Base-by-base conservation (phyloP, 1,140 invertebrate species). In the Oscheius sp. region DNA sequence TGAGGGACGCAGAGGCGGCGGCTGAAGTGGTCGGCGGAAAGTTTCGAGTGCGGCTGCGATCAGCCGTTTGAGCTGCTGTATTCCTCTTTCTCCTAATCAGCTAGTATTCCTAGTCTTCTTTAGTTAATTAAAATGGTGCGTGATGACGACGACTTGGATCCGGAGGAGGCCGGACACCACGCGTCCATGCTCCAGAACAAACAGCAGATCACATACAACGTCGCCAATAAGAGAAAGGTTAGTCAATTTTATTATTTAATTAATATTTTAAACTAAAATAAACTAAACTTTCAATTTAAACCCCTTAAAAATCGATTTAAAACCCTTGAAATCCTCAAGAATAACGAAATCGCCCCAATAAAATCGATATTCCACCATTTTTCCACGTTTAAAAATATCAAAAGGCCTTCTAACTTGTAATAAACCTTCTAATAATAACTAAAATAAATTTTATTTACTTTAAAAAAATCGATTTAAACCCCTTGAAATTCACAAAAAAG, bases 171-270 rank as follows among this genome's bases (percentile, higher is more conserved):
- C 32, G 34, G 42, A 26, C 29, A 42, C 42, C 35, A 63, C 42
- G 70, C 70, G 2, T 42, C 36, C 3, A 73, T 73, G 59, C 70
- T 73, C 29, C 70, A 73, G 26, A 28, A 36, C 1, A 73, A 66
- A 49, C 70, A 73, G 46, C 61, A 49, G 15, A 73, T 73, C 20
- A 52, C 70, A 2, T 52, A 36, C 1, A 73, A 73, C 66, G 70
- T 59, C 31, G 34, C 58, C 3, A 64, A 46, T 42, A 73, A 73
- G 26, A 45, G 70, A 64, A 73, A 66, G 42, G 70, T 73, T 18
- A 61, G 52, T n/a, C n/a, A 59, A 38, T 68, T 58, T 32, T n/a
- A n/a, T n/a, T n/a, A n/a, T n/a, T n/a, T n/a, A n/a, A n/a, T n/a
- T n/a, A n/a, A n/a, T n/a, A n/a, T n/a, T n/a, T n/a, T n/a, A n/a